Base-by-base conservation (phyloP, 2,113 vertebrate species). In the Nettapus auritus region DNA sequence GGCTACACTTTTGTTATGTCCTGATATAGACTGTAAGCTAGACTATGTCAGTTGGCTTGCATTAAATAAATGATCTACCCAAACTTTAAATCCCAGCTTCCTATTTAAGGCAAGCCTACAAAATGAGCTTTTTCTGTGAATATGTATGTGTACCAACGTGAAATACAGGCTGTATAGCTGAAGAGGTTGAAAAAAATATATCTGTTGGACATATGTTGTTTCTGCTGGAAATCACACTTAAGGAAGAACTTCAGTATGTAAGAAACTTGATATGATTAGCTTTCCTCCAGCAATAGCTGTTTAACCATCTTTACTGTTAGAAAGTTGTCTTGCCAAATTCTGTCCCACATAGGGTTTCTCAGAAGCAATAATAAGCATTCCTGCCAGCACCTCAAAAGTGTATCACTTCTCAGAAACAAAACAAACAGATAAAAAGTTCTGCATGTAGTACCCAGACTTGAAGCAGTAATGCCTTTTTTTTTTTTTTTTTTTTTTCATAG, bases 11-110 rank as follows among this genome's bases (percentile, higher is more conserved):
- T 34, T 80, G 44, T 8, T 33, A 3, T 77, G 31, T 55, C 33
- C 86, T 69, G 21, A 20, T 70, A 22, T 2, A 62, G 31, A 38
- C 25, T 42, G 9, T 19, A 21, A 71, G 22, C 82, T 56, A 64
- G 60, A 21, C 31, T 63, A 14, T 46, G 13, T 60, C 59, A 78
- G 3, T 21, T 62, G n/a, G 8, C 38, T 84, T 82, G 36, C 33
- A 6, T 57, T 53, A 66, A 81, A 89, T 52, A 84, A 89, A 74
- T 73, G 44, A 85, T 53, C 44, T 75, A 53, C 1, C 2, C 87
- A 92, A 94, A 90, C 81, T 93, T 95, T 78, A 78, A 69, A 85
- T 91, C 33, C 48, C 23, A 48, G 21, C 38, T 56, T 90, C 42
- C 86, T 92, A 71, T 76, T 89, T 90, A 71, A 86, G 56, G 66